phyloP scores from a whole-genome alignment of 2,888 invertebrate species.

The Lasioglossum marginatum region DNA sequence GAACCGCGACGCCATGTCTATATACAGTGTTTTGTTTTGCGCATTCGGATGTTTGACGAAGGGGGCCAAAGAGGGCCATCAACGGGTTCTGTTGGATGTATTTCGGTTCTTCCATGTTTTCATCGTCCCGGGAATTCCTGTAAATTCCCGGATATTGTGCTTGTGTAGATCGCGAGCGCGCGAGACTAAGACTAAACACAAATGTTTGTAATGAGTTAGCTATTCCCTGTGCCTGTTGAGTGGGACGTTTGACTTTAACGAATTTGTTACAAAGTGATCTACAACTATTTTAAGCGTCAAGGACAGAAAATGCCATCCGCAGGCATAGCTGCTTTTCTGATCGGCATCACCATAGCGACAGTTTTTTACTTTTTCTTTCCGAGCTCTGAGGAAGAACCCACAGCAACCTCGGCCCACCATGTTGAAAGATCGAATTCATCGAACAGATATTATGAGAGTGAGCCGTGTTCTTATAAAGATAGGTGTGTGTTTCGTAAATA shows the following conservation, averaged over 20 bases:
- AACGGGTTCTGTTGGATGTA: background rate
- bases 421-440: background rate
- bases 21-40: slow-evolving; percentile 23
- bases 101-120: background rate
- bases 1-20: background rate
- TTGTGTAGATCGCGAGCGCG: background rate
- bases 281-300: background rate
- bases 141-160: background rate
- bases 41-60: background rate
- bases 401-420: background rate
- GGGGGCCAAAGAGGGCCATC: background rate
- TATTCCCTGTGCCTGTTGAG: background rate
- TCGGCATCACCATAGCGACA: slow-evolving; percentile 29
- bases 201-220: background rate
- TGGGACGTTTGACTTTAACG: background rate
- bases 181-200: no score
- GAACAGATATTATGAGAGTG: background rate
- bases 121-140: background rate
- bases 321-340: background rate
- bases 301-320: slow-evolving; percentile 29
- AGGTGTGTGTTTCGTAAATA: background rate
- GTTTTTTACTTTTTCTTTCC: slow-evolving; percentile 37
- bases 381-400: background rate
- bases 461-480: background rate
- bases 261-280: background rate